Percentiles rank a stretch among this genome's conserved stretches.
Conservation (phyloP, 2,797 vertebrate genomes). For the Naso thynnoides region DNA sequence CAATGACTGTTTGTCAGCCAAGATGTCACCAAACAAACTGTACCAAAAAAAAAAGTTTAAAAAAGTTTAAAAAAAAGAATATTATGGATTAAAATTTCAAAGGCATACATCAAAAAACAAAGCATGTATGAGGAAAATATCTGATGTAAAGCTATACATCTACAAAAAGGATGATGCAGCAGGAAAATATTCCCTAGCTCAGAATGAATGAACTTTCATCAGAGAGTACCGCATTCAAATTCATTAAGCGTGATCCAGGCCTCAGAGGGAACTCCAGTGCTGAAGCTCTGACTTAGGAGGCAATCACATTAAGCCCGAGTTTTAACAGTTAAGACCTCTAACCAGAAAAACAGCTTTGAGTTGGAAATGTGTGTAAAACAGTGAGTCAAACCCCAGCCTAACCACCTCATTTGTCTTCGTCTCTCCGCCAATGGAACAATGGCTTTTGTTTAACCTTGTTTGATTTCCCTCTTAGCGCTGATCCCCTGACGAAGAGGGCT, state of each 20-base stretch:
- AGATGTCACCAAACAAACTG: slow-evolving; percentile 18
- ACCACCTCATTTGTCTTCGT: slow-evolving; percentile 81
- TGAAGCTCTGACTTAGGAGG: slow-evolving; percentile 65
- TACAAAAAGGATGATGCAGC: slow-evolving; percentile 3
- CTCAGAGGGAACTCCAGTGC: slow-evolving; percentile 54
- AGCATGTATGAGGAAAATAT: background rate
- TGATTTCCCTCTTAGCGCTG: slow-evolving; percentile 83
- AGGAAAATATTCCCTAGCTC: slow-evolving; percentile 23
- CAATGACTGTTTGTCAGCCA: slow-evolving; percentile 27
- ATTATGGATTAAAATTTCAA: background rate
- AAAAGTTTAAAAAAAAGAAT: background rate
- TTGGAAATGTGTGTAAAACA: slow-evolving; percentile 76
- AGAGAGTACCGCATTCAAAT: slow-evolving; percentile 44
- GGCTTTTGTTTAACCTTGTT: slow-evolving; percentile 86
- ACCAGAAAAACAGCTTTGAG: slow-evolving; percentile 73
- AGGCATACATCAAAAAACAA: background rate
- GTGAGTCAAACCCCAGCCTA: slow-evolving; percentile 71
- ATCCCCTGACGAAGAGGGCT: slow-evolving; percentile 80
- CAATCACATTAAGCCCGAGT: slow-evolving; percentile 75
- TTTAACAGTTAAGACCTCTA: slow-evolving; percentile 77
- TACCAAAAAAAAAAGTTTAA: background rate
- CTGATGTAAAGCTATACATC: background rate
- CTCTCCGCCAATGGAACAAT: slow-evolving; percentile 79
- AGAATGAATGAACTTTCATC: slow-evolving; percentile 39
- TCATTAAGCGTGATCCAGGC: slow-evolving; percentile 55